Base-by-base conservation (phyloP, 2,888 invertebrate species). In the Lottia gigantea region DNA sequence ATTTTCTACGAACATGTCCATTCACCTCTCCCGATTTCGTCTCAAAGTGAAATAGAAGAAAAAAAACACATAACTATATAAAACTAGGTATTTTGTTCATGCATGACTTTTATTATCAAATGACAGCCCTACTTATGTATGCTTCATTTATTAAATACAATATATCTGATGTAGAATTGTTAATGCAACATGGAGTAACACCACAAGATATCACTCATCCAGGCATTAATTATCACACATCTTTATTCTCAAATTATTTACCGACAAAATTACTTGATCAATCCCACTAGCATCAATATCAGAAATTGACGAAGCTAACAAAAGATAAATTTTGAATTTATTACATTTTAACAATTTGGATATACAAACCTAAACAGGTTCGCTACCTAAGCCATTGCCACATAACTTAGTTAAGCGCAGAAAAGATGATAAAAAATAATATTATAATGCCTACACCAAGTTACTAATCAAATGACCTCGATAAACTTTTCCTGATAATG, bases 121-220 rank as follows among this genome's bases (percentile, higher is more conserved):
- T 65, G 69, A 15, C 65, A 69, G 16, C 69, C 69, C 23, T 69
- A 69, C 26, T 46, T 69, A 23, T 69, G 69, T 47, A 69, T 65
- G 47, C 69, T 65, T 31, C 40, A 65, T 1, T 69, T 47, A 62
- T 23, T n/a, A 26, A 25, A 12, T 16, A 47, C 15, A 23, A 25
- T 47, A 23, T 47, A 15, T 19, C 66, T 12, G 26, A 46, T 47
- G 25, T 16, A 16, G 49, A 49, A 14, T n/a, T 19, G 8, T 19
- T 49, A 19, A n/a, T 49, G 19, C 49, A 49, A n/a, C 19, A 49
- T n/a, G 49, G 49, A 31, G 31, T 31, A 31, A 31, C 31, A 31
- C 31, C 31, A 2, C 31, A 31, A 31, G 2, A 31, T 31, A 31
- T 4, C 6, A 31, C 31, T 31, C 2, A 31, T 31, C 31, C 31